Evolutionary conservation across 2,888 invertebrate genomes (phyloP), one percentile per base, ranked within the genome.

Genomic region (Adelphocoris suturalis): DNA sequence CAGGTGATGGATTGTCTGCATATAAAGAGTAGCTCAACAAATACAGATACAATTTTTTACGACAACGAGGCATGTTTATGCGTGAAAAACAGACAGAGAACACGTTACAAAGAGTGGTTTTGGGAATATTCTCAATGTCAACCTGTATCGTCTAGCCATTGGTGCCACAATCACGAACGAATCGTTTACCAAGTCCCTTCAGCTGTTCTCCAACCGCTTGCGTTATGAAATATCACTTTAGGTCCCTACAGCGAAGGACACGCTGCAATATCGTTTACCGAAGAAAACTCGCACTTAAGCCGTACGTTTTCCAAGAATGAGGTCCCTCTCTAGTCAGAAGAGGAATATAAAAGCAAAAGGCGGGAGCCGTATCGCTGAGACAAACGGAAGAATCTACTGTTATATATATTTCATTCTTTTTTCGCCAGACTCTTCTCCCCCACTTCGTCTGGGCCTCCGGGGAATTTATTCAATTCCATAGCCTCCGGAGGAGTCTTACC

Each of bases 371-470:
- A 68, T 68, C 68, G 68, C 68, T 68, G 68, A 68, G 68, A 68
- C 68, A 68, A 68, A 68, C 68, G 68, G 68, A 68, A 68, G 68
- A 68, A 68, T 68, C 68, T 68, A 23, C 68, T 68, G 68, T 68
- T 68, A 68, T 68, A 68, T 68, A 68, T 68, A 68, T 68, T 68
- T 68, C 68, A 68, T 68, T 68, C 68, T 23, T 68, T 68, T 68
- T 68, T 68, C 23, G 23, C 68, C 68, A 68, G 68, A 68, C 68
- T 68, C 23, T 23, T 13, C 68, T 23, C 23, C 68, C 37, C 19
- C 68, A n/a, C 61, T 9, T 19, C 68, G 68, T 68, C 68, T 23
- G 68, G 27, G 68, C 68, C 68, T 68, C 68, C 23, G 13, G 68
- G 68, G 68, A 68, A 23, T 23, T 68, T 68, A 68, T 68, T 68